Percentiles rank a stretch among this genome's conserved stretches.
phyloP scores from a whole-genome alignment of 2,797 vertebrate genomes.

The Tokudaia tokunoshimensis region DNA sequence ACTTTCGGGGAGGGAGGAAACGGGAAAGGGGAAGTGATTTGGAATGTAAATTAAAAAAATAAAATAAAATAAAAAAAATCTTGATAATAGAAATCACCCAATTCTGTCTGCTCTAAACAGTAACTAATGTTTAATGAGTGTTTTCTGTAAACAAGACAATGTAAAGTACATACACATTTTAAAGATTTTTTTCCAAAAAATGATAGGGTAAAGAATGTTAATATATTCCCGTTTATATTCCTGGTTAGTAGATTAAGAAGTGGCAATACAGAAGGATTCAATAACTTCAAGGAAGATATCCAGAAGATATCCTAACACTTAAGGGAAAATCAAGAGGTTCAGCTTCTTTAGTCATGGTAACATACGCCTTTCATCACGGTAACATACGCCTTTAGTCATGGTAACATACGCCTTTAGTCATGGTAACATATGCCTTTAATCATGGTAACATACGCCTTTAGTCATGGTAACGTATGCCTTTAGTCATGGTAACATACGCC shows the following conservation, averaged over 20 bases:
- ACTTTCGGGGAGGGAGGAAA: too few relatives aligned
- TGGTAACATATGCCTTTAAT: too few relatives aligned
- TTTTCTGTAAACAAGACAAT: neutral
- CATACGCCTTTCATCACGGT: neutral
- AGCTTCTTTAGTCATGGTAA: neutral
- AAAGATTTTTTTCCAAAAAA: slow-evolving; percentile 5
- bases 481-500: neutral
- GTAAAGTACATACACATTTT: slow-evolving; percentile 7
- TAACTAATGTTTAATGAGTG: neutral
- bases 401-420: neutral
- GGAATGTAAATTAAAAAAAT: too few relatives aligned
- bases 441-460: too few relatives aligned
- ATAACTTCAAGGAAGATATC: neutral
- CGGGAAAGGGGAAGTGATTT: too few relatives aligned
- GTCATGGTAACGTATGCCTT: neutral
- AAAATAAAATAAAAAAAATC: too few relatives aligned
- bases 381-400: neutral
- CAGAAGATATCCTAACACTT: neutral
- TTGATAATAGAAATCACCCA: neutral
- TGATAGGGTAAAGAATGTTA: neutral
- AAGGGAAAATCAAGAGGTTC: neutral
- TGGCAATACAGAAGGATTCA: neutral
- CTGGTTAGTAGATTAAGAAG: neutral
- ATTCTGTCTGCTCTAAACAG: slow-evolving; percentile 17
- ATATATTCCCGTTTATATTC: neutral